A percentile compares a stretch with the other conserved stretches of the same genome.
Evolutionary conservation across 2,888 invertebrate genomes (phyloP).

Genomic region (Pseudeuparius sepicola): DNA sequence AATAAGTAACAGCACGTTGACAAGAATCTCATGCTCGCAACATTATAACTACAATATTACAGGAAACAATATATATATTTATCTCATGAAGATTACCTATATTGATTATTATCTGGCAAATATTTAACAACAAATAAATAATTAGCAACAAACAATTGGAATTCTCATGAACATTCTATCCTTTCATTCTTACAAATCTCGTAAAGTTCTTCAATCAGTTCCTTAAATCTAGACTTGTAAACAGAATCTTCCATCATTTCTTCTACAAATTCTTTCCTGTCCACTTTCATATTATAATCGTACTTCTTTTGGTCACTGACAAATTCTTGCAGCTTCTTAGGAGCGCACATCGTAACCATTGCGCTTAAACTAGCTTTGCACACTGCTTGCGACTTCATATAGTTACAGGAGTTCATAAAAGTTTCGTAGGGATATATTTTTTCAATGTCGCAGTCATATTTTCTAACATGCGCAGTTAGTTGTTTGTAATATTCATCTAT

Average conservation of each 20-base stretch:
- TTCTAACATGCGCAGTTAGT: constrained; percentile 20
- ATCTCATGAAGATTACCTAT: too few species aligned
- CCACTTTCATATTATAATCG: constrained; percentile 18
- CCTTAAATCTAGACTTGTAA: constrained; percentile 9
- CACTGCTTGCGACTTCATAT: constrained; percentile 22
- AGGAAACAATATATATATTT: too few species aligned
- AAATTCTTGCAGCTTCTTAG: constrained; percentile 18
- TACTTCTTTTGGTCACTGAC: constrained; percentile 20
- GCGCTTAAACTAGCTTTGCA: too few species aligned
- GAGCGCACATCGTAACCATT: too few species aligned
- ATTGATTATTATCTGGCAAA: too few species aligned
- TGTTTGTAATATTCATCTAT: constrained; percentile 24
- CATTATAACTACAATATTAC: too few species aligned
- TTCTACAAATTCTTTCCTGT: constrained; percentile 18
- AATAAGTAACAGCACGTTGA: too few species aligned
- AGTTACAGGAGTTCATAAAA: constrained; percentile 23
- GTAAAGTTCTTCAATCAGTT: constrained; percentile 14
- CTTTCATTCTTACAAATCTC: too few species aligned
- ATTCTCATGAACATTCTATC: too few species aligned
- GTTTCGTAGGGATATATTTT: constrained; percentile 23
- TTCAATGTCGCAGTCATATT: constrained; percentile 21
- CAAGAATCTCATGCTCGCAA: too few species aligned
- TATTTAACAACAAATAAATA: too few species aligned
- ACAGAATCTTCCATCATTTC: constrained; percentile 6
- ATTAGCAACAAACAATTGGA: too few species aligned